Evolutionary conservation across 2,888 invertebrate species (phyloP).

Genomic region (Eupithecia abbreviata): DNA sequence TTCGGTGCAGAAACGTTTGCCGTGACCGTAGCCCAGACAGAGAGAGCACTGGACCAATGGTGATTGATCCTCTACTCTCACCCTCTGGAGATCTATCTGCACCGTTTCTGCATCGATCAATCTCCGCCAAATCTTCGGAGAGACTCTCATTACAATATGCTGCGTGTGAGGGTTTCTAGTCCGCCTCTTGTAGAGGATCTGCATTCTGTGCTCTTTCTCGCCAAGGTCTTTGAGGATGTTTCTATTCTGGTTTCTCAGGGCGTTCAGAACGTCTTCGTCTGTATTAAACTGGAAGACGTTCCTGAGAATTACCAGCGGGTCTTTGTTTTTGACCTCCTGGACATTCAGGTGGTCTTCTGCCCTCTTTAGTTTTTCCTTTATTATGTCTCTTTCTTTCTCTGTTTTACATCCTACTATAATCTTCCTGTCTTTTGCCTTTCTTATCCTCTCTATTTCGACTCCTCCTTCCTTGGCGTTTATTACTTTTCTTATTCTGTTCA

Average conservation of each 20-base stretch:
- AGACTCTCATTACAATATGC: slow-evolving; percentile 8
- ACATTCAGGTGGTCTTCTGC: slow-evolving; percentile 18
- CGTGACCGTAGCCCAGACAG: not conserved
- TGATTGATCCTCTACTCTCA: slow-evolving; percentile 6
- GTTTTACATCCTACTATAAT: slow-evolving; percentile 28
- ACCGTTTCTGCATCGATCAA: not conserved
- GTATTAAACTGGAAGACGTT: slow-evolving; percentile 29
- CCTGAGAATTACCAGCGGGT: slow-evolving; percentile 27
- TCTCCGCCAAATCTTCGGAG: slow-evolving; percentile 2
- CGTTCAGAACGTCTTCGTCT: slow-evolving; percentile 1
- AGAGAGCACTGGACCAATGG: slow-evolving; percentile 13
- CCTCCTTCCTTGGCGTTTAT: slow-evolving; percentile 32
- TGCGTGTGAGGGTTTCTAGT: not conserved
- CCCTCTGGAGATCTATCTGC: slow-evolving; percentile 14
- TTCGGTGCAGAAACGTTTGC: not conserved
- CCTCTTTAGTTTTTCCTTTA: slow-evolving; percentile 22
- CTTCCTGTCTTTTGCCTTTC: slow-evolving; percentile 34
- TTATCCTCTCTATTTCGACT: slow-evolving; percentile 26
- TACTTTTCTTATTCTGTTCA: slow-evolving; percentile 23
- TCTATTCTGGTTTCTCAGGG: not conserved
- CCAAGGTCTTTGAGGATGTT: not conserved
- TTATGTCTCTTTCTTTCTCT: slow-evolving; percentile 21
- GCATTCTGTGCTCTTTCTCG: not conserved
- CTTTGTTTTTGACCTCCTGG: slow-evolving; percentile 34
- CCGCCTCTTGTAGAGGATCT: not conserved